Conservation (phyloP, 2,113 vertebrate genomes). For the Amazona vittata region DNA sequence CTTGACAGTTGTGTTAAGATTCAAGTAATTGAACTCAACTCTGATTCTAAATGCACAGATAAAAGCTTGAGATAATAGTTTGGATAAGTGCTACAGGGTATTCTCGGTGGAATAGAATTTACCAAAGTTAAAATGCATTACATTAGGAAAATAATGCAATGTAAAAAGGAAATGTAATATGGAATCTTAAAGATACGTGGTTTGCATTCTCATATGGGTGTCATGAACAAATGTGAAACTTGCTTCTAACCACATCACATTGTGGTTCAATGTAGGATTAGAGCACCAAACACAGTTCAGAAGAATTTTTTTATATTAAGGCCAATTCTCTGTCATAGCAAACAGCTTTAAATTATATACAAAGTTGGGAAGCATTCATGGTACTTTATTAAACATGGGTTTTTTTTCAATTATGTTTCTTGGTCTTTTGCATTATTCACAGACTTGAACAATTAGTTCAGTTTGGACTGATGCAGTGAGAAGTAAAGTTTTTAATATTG, state of each 20-base stretch:
- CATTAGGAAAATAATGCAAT: not conserved
- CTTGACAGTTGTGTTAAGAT: not conserved
- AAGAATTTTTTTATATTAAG: not conserved
- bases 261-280: not conserved
- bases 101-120: not conserved
- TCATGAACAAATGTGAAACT: not conserved
- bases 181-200: not conserved
- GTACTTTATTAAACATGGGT: rapidly evolving
- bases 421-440: not conserved
- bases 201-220: not conserved
- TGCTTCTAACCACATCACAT: not conserved
- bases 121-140: not conserved
- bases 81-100: not conserved
- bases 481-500: not conserved
- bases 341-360: not conserved
- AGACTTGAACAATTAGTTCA: not conserved
- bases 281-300: not conserved
- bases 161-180: not conserved
- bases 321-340: not conserved
- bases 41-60: not conserved
- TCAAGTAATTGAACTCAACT: not conserved
- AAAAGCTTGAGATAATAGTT: not conserved
- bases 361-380: not conserved
- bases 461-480: not conserved
- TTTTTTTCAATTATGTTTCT: not conserved